These are phyloP conservation scores for Philantomba maxwellii DNA, from an alignment of 2,113 vertebrate genomes.

Conservation along the genomic window DNA sequence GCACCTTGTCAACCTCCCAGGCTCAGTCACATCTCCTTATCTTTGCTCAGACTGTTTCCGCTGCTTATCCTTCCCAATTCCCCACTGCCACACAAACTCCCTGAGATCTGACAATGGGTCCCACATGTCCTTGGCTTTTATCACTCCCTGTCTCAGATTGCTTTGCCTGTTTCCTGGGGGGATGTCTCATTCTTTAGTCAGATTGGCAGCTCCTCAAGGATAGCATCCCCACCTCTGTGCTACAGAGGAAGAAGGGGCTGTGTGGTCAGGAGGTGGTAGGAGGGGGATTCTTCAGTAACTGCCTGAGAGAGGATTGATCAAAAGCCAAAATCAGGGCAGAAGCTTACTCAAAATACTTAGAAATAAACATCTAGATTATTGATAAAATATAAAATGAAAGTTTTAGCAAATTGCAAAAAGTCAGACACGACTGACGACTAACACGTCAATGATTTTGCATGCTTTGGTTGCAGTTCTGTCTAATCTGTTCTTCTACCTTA, in stretches of 20 bases:
- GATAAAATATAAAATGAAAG: background rate
- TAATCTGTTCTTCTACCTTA: constrained; percentile 1
- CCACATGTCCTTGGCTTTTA: constrained; percentile 15
- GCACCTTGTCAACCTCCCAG: background rate
- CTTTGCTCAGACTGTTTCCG: background rate
- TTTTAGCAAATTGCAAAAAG: background rate
- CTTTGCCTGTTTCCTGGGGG: background rate
- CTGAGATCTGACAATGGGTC: background rate
- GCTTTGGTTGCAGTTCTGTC: background rate
- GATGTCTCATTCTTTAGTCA: background rate
- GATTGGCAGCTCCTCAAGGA: background rate
- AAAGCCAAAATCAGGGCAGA: constrained; percentile 5
- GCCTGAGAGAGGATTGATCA: background rate
- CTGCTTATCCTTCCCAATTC: background rate
- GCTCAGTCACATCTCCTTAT: background rate
- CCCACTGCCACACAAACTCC: background rate
- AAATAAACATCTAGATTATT: constrained; percentile 18
- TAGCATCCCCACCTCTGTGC: background rate
- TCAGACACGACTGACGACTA: background rate
- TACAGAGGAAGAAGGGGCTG: background rate
- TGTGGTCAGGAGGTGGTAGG: background rate
- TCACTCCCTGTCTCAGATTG: background rate
- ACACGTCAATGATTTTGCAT: background rate
- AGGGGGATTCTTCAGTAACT: background rate
- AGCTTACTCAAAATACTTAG: constrained; percentile 6